Conservation (phyloP, 2,797 vertebrate genomes). For the Gambelia wislizenii region DNA sequence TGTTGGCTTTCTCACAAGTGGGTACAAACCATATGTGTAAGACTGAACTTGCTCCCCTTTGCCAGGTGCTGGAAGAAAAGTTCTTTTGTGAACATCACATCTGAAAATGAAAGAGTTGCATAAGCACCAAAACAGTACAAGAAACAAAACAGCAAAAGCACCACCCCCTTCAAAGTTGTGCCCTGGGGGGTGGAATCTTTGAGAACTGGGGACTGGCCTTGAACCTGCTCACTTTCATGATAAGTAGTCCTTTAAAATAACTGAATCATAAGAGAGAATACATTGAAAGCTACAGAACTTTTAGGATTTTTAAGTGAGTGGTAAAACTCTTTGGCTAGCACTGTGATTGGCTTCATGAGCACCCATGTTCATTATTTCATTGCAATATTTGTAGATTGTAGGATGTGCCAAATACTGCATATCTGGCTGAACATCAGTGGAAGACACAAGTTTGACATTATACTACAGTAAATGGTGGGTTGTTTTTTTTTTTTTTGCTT, state of each 20-base stretch:
- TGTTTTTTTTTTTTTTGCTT: neutral
- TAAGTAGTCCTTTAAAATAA: neutral
- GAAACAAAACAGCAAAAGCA: neutral
- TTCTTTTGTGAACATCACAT: neutral
- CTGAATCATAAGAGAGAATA: neutral
- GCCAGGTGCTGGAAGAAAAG: neutral
- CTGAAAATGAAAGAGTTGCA: neutral
- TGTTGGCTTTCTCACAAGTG: too few species aligned
- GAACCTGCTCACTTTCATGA: neutral
- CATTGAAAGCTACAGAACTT: neutral
- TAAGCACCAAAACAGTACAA: neutral
- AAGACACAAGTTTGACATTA: constrained; percentile 32
- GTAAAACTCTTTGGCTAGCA: neutral
- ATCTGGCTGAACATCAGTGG: constrained; percentile 16
- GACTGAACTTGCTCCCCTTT: neutral
- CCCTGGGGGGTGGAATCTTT: too few species aligned
- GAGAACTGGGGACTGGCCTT: neutral
- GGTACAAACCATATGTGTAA: neutral
- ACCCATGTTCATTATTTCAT: neutral
- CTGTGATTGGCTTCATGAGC: neutral
- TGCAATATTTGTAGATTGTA: neutral
- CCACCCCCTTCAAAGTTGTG: neutral
- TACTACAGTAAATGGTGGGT: constrained; percentile 14
- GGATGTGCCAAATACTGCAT: constrained; percentile 12
- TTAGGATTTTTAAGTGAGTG: neutral